Percentiles rank a stretch among this genome's conserved stretches.
phyloP scores from a whole-genome alignment of 2,888 invertebrate species.

The Hymenopus coronatus region DNA sequence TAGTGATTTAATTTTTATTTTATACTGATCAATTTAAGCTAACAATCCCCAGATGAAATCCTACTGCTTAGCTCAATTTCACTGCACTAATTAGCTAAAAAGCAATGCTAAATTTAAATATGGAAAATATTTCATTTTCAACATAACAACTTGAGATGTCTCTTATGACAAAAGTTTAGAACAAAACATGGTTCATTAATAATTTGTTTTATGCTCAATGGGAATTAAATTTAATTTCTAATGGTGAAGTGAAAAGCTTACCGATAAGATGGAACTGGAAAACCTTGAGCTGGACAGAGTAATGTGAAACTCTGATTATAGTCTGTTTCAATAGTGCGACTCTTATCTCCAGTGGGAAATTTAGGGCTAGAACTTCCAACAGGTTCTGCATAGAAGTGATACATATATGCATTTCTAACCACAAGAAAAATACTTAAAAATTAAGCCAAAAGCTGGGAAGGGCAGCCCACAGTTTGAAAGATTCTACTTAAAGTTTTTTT shows the following conservation, averaged over 20 bases:
- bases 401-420: slow-evolving; percentile 47
- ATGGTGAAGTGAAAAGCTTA: slow-evolving; percentile 41
- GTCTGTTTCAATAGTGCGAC: slow-evolving; percentile 40
- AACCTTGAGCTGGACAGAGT: slow-evolving; percentile 74
- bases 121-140: no score
- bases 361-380: slow-evolving; percentile 61
- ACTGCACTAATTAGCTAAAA: no score
- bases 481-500: neutral
- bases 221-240: neutral
- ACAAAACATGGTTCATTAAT: no score
- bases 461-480: neutral
- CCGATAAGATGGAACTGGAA: slow-evolving; percentile 59
- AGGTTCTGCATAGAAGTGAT: slow-evolving; percentile 57
- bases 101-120: no score
- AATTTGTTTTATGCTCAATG: no score
- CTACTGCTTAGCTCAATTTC: no score
- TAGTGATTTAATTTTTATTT: no score
- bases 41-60: no score
- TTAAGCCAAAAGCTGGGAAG: neutral
- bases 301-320: slow-evolving; percentile 54
- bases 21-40: no score
- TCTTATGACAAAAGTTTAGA: no score
- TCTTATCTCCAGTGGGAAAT: slow-evolving; percentile 49
- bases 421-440: slow-evolving; percentile 48
- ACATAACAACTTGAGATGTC: no score